Evolutionary conservation across 1,140 invertebrate genomes (phyloP).

Genomic region (Halyomorpha halys): DNA sequence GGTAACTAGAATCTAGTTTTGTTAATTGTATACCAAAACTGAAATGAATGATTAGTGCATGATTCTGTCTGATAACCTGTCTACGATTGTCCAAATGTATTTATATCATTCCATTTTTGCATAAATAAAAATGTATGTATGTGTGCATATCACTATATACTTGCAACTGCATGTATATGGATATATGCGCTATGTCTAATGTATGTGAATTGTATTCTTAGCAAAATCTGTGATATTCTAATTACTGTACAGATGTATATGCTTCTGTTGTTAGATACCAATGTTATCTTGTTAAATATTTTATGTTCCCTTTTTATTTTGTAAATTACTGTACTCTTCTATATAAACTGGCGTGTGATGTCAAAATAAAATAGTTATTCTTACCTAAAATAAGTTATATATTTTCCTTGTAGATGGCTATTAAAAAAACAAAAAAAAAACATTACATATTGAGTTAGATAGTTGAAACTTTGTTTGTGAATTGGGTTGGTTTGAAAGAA

Average conservation of each 20-base stretch:
- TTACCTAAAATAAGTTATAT: slow-evolving; percentile 1
- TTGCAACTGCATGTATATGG: neutral
- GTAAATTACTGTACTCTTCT: slow-evolving; percentile 18
- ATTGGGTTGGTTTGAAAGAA: too few species aligned
- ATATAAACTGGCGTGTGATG: slow-evolving; percentile 14
- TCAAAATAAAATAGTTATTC: slow-evolving; percentile 21
- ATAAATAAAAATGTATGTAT: slow-evolving; percentile 11
- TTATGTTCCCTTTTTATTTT: slow-evolving; percentile 17
- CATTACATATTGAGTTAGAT: too few species aligned
- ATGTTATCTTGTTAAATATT: slow-evolving; percentile 2
- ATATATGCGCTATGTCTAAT: slow-evolving; percentile 3
- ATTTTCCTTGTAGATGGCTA: too few species aligned
- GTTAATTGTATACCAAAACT: slow-evolving; percentile 5
- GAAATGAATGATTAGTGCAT: slow-evolving; percentile 1
- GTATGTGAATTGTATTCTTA: slow-evolving; percentile 22
- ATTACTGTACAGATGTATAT: slow-evolving; percentile 23
- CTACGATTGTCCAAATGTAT: neutral
- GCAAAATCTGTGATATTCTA: slow-evolving; percentile 25
- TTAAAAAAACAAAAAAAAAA: too few species aligned
- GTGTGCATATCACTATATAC: slow-evolving; percentile 1
- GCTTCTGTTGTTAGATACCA: slow-evolving; percentile 23
- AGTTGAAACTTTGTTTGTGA: too few species aligned
- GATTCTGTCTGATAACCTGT: too few species aligned
- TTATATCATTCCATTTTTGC: slow-evolving; percentile 11
- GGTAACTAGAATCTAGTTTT: slow-evolving; percentile 2